Percentiles rank a stretch among this genome's conserved stretches.
phyloP scores from a whole-genome alignment of 2,113 vertebrate genomes.

The Coptodon bakossiorum region DNA sequence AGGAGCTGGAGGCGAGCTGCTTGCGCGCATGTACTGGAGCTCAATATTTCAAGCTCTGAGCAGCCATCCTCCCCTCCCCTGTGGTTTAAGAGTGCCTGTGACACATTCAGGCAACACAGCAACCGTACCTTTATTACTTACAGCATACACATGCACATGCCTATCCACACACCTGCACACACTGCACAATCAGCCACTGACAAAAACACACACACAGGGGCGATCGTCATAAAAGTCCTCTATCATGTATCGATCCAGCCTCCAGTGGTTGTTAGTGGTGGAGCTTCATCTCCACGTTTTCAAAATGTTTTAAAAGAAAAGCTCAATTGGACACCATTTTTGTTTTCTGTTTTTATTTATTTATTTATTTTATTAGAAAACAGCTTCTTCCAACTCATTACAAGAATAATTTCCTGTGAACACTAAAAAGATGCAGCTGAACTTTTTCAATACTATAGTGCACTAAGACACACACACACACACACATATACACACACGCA shows the following conservation, averaged over 20 bases:
- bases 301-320: neutral
- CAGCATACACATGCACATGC: neutral
- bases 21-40: conserved; percentile 26
- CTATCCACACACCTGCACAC: neutral
- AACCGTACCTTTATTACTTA: conserved; percentile 29
- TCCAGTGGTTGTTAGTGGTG: neutral
- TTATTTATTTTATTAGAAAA: neutral
- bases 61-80: conserved; percentile 24
- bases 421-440: neutral
- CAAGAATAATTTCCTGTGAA: neutral
- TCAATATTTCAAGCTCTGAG: conserved; percentile 60
- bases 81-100: conserved; percentile 51
- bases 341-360: neutral
- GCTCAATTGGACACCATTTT: neutral
- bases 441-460: neutral
- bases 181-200: neutral
- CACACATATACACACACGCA: neutral
- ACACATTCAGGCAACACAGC: conserved; percentile 43
- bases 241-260: conserved; percentile 15
- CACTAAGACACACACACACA: neutral
- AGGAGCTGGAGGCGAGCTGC: conserved; percentile 39
- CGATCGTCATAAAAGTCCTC: neutral
- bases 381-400: neutral
- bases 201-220: neutral
- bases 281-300: neutral